phyloP scores from a whole-genome alignment of 2,113 vertebrate species.

The Muscicapa adusta region DNA sequence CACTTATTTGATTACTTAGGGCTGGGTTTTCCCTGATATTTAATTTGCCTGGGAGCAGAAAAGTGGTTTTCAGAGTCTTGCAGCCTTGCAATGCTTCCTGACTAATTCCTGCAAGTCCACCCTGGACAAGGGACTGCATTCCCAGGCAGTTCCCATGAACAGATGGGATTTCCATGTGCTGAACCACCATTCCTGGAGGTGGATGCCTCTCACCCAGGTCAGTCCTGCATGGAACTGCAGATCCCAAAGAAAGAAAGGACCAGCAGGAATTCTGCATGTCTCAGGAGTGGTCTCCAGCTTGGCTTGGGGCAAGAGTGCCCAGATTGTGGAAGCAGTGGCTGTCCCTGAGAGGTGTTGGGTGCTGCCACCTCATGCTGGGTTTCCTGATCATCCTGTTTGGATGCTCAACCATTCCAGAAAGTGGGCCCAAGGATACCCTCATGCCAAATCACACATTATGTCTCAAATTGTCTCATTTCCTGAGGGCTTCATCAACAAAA shows the following conservation, averaged over 20 bases:
- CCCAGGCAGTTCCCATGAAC: background rate
- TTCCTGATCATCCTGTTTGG: background rate
- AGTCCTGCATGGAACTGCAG: background rate
- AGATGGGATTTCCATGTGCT: background rate
- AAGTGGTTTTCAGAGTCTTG: background rate
- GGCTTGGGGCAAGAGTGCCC: background rate
- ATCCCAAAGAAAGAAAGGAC: background rate
- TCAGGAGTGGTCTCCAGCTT: background rate
- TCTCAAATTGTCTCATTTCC: background rate
- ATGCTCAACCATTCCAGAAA: background rate
- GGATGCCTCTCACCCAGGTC: accelerated
- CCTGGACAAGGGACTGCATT: background rate
- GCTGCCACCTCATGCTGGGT: background rate
- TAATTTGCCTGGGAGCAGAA: background rate
- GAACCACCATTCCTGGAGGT: background rate
- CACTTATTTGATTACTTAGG: background rate
- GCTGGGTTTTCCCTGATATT: background rate
- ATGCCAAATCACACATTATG: background rate
- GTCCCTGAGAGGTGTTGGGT: background rate
- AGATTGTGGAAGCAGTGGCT: background rate
- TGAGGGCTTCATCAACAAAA: background rate
- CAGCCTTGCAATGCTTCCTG: background rate
- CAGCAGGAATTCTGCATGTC: background rate
- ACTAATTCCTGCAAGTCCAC: background rate
- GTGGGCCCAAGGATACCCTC: background rate